Evolutionary conservation across 2,113 vertebrate genomes (phyloP).

Genomic region (Galeopterus variegatus): DNA sequence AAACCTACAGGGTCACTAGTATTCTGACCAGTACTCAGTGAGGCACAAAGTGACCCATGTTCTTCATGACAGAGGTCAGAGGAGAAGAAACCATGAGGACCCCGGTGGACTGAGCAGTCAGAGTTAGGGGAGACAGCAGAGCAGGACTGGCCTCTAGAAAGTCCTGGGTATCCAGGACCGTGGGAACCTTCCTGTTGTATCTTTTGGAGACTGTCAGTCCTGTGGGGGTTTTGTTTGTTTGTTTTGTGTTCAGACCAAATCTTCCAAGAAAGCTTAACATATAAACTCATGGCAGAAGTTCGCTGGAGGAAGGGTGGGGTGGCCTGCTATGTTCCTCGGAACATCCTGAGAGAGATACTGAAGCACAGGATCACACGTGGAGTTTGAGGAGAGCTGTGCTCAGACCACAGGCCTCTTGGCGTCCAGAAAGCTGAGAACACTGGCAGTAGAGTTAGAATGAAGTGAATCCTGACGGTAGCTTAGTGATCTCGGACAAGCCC

Average conservation of each 20-base stretch:
- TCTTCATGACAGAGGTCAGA: background rate
- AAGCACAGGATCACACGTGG: background rate
- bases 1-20: background rate
- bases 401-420: background rate
- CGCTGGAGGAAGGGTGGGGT: background rate
- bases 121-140: accelerated
- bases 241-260: background rate
- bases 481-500: background rate
- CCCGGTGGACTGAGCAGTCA: background rate
- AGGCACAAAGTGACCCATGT: background rate
- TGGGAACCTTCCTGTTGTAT: background rate
- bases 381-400: background rate
- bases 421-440: background rate
- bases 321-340: background rate
- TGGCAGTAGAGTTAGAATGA: background rate
- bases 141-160: background rate
- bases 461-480: background rate
- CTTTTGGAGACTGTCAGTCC: background rate
- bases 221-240: background rate
- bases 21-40: background rate
- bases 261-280: background rate
- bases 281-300: background rate
- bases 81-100: background rate
- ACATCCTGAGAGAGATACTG: background rate
- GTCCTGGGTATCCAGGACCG: background rate